Evolutionary conservation across 2,888 invertebrate genomes (phyloP), one percentile per base, ranked within the genome.

Genomic region (Mesorhabditis belari): DNA sequence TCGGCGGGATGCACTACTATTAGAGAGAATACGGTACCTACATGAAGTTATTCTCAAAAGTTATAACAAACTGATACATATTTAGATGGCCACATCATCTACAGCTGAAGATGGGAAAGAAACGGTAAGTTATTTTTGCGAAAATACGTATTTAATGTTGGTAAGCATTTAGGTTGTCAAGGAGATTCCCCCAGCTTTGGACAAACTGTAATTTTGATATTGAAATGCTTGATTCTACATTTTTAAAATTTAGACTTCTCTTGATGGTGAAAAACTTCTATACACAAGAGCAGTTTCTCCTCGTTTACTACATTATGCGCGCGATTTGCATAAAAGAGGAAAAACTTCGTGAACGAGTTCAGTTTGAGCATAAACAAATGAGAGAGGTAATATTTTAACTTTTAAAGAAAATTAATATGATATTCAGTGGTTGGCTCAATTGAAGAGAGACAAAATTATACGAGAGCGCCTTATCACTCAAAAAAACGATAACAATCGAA

Each of bases 251-350:
- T n/a, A n/a, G n/a, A n/a, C n/a, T n/a, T n/a, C 59, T 73, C 24
- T 65, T 71, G 58, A 64, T 70, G 4, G 70, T 71, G 35, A 73
- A 73, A 57, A 73, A 68, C 19, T 73, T 73, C 61, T 67, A 50
- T 64, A 59, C 35, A 35, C 27, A 64, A 51, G 71, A 78, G 49
- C 76, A 75, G 54, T 79, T 64, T 53, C 61, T 80, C 12, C 58
- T 80, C 28, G 69, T 76, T 26, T 79, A 80, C 60, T 76, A 77
- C 58, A 71, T 80, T 19, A 76, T 80, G 69, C 62, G 71, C 26
- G 71, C 73, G 12, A 70, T 69, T 21, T 78, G 78, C 64, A 71
- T 80, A 27, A 69, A 71, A 25, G 80, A 80, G 63, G 80, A 80
- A 44, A 69, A 67, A 55, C 63, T 80, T 12, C 69, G 79, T 17